phyloP scores from a whole-genome alignment of 2,113 vertebrate species.

The Mixornis gularis region DNA sequence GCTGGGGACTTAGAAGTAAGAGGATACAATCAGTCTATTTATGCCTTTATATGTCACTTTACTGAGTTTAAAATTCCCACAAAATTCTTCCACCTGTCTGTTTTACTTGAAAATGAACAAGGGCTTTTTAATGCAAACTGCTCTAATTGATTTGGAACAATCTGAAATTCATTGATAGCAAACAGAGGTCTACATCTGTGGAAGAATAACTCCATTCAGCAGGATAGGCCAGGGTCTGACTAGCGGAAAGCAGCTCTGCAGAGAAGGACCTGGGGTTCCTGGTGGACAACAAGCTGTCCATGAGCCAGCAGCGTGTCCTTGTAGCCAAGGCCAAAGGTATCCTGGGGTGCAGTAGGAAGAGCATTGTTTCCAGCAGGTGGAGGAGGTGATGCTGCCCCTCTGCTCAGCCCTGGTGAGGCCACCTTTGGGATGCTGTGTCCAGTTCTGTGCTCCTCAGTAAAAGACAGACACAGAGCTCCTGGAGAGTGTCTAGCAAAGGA shows the following conservation, averaged over 20 bases:
- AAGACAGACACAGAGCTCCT: background rate
- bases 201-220: background rate
- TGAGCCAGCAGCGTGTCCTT: background rate
- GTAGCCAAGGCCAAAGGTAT: rapidly evolving
- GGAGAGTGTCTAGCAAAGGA: rapidly evolving
- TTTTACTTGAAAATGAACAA: background rate
- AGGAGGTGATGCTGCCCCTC: background rate
- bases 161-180: background rate
- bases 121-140: background rate
- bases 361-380: background rate
- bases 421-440: background rate
- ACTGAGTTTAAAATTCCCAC: background rate
- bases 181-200: background rate
- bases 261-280: rapidly evolving
- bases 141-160: background rate
- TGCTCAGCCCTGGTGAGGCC: background rate
- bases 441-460: background rate
- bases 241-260: rapidly evolving
- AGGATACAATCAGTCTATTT: background rate
- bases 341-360: background rate
- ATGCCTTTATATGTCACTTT: background rate
- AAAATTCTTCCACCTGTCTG: background rate
- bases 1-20: background rate
- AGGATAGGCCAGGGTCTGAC: background rate
- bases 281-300: background rate